phyloP scores from a whole-genome alignment of 2,797 vertebrate genomes.

The Hyperoplus immaculatus region DNA sequence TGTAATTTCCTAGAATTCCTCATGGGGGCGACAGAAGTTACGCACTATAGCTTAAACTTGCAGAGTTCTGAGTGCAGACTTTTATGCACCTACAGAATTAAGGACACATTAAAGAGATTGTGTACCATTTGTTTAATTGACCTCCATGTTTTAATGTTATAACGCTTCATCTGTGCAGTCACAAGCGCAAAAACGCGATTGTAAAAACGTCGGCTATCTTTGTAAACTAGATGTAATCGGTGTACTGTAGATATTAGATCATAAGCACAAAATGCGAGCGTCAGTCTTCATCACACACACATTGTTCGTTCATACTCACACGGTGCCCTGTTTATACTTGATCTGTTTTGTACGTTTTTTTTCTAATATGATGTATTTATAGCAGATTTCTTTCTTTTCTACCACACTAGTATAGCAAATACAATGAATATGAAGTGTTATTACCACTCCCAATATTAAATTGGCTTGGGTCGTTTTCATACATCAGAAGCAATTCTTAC shows the following conservation, averaged over 20 bases:
- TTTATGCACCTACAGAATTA: background rate
- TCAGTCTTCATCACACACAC: constrained; percentile 10
- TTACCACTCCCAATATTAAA: constrained; percentile 63
- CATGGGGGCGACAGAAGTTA: no score
- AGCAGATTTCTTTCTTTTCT: constrained; percentile 48
- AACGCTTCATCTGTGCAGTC: background rate
- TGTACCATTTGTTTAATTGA: background rate
- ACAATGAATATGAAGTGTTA: constrained; percentile 35
- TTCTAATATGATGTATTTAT: constrained; percentile 77
- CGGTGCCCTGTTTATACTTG: constrained; percentile 73
- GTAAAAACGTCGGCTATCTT: constrained; percentile 1
- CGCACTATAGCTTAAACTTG: no score
- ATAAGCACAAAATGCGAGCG: constrained; percentile 4
- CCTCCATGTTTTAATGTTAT: background rate
- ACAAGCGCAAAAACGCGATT: constrained; percentile 5
- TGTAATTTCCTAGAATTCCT: no score
- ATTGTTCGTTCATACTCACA: constrained; percentile 24
- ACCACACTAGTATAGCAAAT: constrained; percentile 47
- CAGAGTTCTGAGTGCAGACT: background rate
- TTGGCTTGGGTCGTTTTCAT: background rate
- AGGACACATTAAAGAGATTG: background rate
- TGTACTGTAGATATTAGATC: constrained; percentile 38
- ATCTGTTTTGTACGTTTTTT: constrained; percentile 70
- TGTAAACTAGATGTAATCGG: constrained; percentile 33
- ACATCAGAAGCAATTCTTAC: background rate